phyloP scores from a whole-genome alignment of 1,140 invertebrate genomes.

The Tigriopus japonicus region DNA sequence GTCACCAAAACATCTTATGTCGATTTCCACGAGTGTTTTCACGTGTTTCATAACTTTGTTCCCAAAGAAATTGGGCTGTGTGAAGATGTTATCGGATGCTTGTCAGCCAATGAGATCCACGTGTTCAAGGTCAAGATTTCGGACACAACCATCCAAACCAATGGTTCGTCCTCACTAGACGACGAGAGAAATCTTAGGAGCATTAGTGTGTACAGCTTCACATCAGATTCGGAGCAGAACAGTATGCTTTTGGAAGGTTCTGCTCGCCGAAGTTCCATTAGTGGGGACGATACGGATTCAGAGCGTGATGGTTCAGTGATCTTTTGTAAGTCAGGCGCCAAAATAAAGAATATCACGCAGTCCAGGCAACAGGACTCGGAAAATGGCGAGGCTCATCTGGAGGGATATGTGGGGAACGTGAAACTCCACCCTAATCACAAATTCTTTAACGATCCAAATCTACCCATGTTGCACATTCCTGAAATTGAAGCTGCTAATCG shows the following conservation, averaged over 20 bases:
- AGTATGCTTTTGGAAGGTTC: neutral
- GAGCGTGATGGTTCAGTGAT: neutral
- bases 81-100: constrained; percentile 9
- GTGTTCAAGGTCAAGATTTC: constrained; percentile 11
- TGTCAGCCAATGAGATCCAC: neutral
- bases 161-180: too few relatives aligned
- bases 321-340: neutral
- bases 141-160: neutral
- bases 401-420: constrained; percentile 5
- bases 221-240: neutral
- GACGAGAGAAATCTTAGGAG: neutral
- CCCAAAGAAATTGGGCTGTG: constrained; percentile 1
- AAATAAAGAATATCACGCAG: neutral
- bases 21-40: constrained; percentile 4
- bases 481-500: constrained; percentile 2
- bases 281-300: neutral
- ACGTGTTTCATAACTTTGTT: constrained; percentile 7
- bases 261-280: neutral
- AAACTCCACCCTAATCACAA: neutral
- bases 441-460: neutral
- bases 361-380: constrained; percentile 2
- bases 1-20: neutral
- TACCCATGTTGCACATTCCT: neutral
- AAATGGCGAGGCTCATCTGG: neutral
- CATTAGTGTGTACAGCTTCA: constrained; percentile 12